Conservation (phyloP, 2,888 invertebrate species). For the Harmothoe impar region DNA sequence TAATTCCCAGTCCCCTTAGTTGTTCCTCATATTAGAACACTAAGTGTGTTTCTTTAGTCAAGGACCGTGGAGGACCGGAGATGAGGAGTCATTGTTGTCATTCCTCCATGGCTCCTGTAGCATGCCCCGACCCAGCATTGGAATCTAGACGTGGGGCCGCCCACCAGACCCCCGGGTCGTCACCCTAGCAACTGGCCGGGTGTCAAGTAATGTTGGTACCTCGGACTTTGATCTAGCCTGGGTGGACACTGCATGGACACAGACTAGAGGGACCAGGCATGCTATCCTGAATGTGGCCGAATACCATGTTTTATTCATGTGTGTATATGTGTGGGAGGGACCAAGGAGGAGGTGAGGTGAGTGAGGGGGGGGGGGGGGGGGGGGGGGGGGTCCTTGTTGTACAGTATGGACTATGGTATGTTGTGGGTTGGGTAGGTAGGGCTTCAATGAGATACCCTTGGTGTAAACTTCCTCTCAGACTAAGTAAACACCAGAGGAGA, state of each 20-base stretch:
- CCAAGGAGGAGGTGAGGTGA: not conserved
- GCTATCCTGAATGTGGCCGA: not conserved
- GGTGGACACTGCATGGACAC: not conserved
- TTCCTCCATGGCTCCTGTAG: not conserved
- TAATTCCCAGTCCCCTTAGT: no score
- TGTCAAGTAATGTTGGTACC: conserved; percentile 34
- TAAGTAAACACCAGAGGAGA: no score
- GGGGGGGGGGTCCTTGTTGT: not conserved
- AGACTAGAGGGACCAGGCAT: not conserved
- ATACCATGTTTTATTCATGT: conserved; percentile 50
- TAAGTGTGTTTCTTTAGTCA: no score
- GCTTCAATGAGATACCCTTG: no score
- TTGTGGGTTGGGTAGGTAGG: not conserved
- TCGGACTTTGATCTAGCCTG: conserved; percentile 12
- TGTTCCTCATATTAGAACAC: no score
- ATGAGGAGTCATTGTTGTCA: not conserved
- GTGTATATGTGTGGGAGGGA: not conserved
- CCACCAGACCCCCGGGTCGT: not conserved
- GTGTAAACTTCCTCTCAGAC: no score
- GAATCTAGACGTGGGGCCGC: not conserved
- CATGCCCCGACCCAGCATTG: not conserved
- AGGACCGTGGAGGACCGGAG: not conserved
- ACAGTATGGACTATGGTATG: no score
- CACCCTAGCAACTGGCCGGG: not conserved
- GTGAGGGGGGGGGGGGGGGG: not conserved